Evolutionary conservation across 1,140 invertebrate species (phyloP).

Genomic region (Caenorhabditis brenneri): DNA sequence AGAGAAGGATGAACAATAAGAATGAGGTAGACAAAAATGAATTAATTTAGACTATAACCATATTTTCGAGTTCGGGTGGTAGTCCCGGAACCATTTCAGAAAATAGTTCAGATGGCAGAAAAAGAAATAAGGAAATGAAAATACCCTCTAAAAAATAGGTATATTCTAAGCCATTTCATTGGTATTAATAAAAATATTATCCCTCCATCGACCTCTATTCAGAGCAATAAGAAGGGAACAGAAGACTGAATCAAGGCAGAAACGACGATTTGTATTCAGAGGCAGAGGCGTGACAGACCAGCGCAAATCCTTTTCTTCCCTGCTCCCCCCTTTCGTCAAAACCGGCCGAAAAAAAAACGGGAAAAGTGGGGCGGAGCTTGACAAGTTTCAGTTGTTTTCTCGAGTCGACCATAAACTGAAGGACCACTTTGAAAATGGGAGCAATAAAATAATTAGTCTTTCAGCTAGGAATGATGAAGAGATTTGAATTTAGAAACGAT

Average conservation of each 20-base stretch:
- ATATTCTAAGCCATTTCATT: neutral
- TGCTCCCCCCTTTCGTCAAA: neutral
- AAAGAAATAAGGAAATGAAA: neutral
- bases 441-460: neutral
- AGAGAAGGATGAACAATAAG: too few species aligned
- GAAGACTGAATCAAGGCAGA: neutral
- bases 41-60: too few species aligned
- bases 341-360: neutral
- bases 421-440: neutral
- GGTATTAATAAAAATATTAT: neutral
- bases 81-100: too few species aligned
- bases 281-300: conserved; percentile 4
- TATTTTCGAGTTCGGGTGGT: neutral
- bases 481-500: too few species aligned
- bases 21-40: too few species aligned
- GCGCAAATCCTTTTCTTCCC: conserved; percentile 12
- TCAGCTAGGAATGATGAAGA: too few species aligned
- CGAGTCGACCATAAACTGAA: neutral
- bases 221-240: neutral
- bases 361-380: neutral
- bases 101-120: too few species aligned
- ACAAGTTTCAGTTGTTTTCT: conserved; percentile 21
- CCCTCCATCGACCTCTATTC: neutral
- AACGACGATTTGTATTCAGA: conserved; percentile 9
- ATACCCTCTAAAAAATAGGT: neutral